Evolutionary conservation across 2,797 vertebrate species (phyloP).

Genomic region (Sebastes jordani): DNA sequence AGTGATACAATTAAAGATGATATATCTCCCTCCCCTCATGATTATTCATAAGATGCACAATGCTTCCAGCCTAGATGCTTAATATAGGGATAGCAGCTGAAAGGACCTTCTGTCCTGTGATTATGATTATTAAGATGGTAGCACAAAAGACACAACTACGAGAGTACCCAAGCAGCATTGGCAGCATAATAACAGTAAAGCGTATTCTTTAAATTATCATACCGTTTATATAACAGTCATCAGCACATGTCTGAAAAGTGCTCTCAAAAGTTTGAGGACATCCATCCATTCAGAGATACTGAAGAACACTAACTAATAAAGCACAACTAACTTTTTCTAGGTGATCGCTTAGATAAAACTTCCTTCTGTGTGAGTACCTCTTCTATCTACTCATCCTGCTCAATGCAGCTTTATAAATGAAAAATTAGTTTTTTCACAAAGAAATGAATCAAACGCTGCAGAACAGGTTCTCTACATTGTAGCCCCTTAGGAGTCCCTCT

Average conservation of each 20-base stretch:
- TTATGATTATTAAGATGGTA: neutral
- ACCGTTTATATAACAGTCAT: neutral
- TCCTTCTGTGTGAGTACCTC: neutral
- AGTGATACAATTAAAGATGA: neutral
- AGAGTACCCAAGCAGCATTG: neutral
- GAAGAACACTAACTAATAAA: slow-evolving; percentile 5
- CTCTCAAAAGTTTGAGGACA: slow-evolving; percentile 5
- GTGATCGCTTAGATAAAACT: slow-evolving; percentile 1
- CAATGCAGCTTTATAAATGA: slow-evolving; percentile 11
- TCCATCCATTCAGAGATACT: slow-evolving; percentile 7
- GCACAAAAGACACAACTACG: neutral
- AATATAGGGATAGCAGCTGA: neutral
- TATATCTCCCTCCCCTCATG: neutral
- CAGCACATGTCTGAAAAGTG: neutral
- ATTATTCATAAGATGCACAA: neutral
- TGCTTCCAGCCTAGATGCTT: neutral
- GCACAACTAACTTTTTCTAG: neutral
- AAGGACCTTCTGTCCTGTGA: neutral
- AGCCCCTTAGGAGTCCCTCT: neutral
- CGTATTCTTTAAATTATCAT: neutral
- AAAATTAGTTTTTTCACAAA: neutral
- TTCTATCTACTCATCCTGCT: slow-evolving; percentile 6
- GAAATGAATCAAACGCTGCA: slow-evolving; percentile 22
- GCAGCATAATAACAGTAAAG: neutral
- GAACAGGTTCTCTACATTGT: neutral